Base-by-base conservation (phyloP, 2,888 invertebrate species). In the Microdon myrmicae region DNA sequence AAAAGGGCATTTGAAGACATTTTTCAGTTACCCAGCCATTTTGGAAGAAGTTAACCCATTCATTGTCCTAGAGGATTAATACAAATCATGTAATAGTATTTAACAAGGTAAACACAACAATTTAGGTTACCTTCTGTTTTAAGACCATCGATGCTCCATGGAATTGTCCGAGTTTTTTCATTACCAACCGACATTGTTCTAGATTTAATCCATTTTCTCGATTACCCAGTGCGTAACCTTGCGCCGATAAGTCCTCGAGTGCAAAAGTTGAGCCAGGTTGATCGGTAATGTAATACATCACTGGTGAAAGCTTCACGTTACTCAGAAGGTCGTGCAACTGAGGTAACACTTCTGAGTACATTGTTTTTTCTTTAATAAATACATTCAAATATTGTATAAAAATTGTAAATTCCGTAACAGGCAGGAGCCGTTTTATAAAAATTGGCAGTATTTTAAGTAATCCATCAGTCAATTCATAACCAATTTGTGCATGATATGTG, bases 71-170 rank as follows among this genome's bases (percentile, higher is more conserved):
- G n/a, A n/a, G n/a, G n/a, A n/a, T n/a, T n/a, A n/a, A n/a, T n/a
- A n/a, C n/a, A n/a, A n/a, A n/a, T n/a, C n/a, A n/a, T n/a, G n/a
- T n/a, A n/a, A n/a, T n/a, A n/a, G n/a, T n/a, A n/a, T n/a, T n/a
- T n/a, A n/a, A n/a, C n/a, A n/a, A n/a, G n/a, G n/a, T n/a, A n/a
- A n/a, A n/a, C n/a, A n/a, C n/a, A 26, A 9, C 43, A 10, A 9
- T 8, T n/a, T n/a, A n/a, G n/a, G n/a, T 71, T 74, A 83, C 84
- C 76, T 82, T 79, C 70, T 81, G 77, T 26, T 75, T 79, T 35
- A 83, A 67, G 17, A 81, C 80, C 29, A 84, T 79, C 0, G 84
- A 83, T 8, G 79, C 73, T 1, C 83, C 84, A 70, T 85, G 85
- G 69, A 83, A 82, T 64, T 76, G 79, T 1, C 82, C 84, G 58